Evolutionary conservation across 2,113 vertebrate species (phyloP), one percentile per base, ranked within the genome.

Genomic region (Thymallus thymallus): DNA sequence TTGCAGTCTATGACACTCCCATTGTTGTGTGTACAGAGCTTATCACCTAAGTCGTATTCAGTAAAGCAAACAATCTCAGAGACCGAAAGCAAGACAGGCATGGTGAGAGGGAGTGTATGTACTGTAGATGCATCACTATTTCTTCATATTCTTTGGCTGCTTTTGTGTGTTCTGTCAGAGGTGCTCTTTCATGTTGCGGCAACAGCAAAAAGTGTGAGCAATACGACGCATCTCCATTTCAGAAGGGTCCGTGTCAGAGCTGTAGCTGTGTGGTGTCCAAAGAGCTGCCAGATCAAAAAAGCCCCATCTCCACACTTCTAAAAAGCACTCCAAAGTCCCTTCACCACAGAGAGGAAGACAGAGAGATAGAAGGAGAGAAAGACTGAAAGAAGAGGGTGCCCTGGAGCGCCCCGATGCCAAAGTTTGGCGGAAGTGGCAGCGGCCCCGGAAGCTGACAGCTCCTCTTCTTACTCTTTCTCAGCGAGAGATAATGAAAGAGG

Each of bases 241-340:
- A n/a, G 66, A 68, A 68, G 35, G 35, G 20, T n/a, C 0, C 56
- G 6, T 2, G 5, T 66, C 29, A 66, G 18, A 66, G 64, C 22
- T 26, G 23, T 6, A 32, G 64, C 12, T 48, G 23, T 26, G 45
- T 69, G 45, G 23, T 69, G 67, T 70, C 68, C 68, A 70, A 70
- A 70, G 68, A 30, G 48, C 68, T 70, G 68, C 68, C 68, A 70
- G 68, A 70, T 70, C 24, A 56, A 29, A 56, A 70, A 26, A 32
- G 26, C 12, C 22, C 26, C 46, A 56, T 48, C 46, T 20, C 48
- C 48, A 16, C 24, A 35, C 66, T 68, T 46, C 66, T 24, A 45
- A 69, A 14, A n/a, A 41, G 45, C 14, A 51, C 68, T 56, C 46
- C 24, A 56, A 30, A 56, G 46, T 30, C 16, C 68, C 23, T 1